Conservation (phyloP, 2,797 vertebrate genomes). For the Odontamblyopus lacepedii region DNA sequence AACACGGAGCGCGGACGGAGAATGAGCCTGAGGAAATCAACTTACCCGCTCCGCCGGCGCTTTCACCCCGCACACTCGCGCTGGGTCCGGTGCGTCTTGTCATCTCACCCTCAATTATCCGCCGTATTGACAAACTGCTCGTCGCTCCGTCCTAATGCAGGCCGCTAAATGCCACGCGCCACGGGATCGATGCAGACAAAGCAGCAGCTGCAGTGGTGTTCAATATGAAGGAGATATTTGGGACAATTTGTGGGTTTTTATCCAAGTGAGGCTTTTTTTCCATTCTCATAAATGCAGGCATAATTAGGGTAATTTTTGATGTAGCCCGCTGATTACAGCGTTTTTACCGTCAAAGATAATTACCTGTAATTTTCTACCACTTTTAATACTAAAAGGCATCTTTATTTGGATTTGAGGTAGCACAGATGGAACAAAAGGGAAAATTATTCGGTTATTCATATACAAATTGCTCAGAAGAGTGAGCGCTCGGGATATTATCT, state of each 20-base stretch:
- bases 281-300: conserved; percentile 99
- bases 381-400: conserved; percentile 99
- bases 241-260: conserved; percentile 99
- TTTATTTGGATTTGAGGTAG: conserved; percentile 99
- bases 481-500: conserved; percentile 96
- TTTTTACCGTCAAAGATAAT: conserved; percentile 99
- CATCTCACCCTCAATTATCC: conserved; percentile 97
- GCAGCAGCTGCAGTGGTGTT: conserved; percentile 99
- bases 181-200: conserved; percentile 99
- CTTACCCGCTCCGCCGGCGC: conserved; percentile 86
- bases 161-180: conserved; percentile 97
- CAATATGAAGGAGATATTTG: conserved; percentile 99
- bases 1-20: conserved; percentile 44
- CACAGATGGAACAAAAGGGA: conserved; percentile 99
- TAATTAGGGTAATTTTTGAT: conserved; percentile 99
- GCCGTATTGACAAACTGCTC: conserved; percentile 96
- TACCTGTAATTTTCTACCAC: conserved; percentile 99
- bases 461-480: conserved; percentile 99
- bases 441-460: conserved; percentile 99
- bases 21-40: conserved; percentile 75
- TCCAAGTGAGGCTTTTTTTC: conserved; percentile 97
- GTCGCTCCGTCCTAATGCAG: conserved; percentile 93
- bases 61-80: conserved; percentile 80
- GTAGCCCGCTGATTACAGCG: conserved; percentile 99
- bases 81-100: conserved; percentile 95